A percentile compares a stretch with the other conserved stretches of the same genome.
These are phyloP conservation scores for Lycocerus yunnanus DNA, from an alignment of 2,888 invertebrate species.

Conservation along the genomic window DNA sequence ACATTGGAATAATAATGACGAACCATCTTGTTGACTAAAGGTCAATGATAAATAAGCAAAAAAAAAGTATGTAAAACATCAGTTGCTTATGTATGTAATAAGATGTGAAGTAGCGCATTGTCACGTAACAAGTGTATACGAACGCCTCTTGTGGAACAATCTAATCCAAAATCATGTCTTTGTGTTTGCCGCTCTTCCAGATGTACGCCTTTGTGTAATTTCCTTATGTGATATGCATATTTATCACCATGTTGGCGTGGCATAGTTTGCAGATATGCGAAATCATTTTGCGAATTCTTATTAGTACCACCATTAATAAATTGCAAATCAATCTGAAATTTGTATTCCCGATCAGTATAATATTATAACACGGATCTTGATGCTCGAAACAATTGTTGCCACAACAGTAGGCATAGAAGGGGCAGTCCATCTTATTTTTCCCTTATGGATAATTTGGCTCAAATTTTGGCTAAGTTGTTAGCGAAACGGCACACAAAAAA, in stretches of 20 bases:
- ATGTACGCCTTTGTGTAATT: conserved; percentile 21
- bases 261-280: neutral
- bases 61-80: conserved; percentile 19
- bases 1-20: neutral
- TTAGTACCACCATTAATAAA: too few species aligned
- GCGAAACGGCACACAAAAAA: too few species aligned
- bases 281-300: neutral
- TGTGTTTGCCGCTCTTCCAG: conserved; percentile 24
- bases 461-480: too few species aligned
- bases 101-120: conserved; percentile 16
- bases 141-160: conserved; percentile 30
- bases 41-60: conserved; percentile 1
- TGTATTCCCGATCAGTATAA: too few species aligned
- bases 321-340: too few species aligned
- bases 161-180: conserved; percentile 24
- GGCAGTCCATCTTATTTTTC: too few species aligned
- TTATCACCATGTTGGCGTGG: conserved; percentile 7
- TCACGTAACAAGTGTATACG: conserved; percentile 24
- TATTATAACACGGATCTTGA: too few species aligned
- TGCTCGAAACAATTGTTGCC: too few species aligned
- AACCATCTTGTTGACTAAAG: neutral
- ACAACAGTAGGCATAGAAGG: too few species aligned
- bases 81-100: conserved; percentile 12
- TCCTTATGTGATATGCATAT: conserved; percentile 29
- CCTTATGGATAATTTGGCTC: too few species aligned